Percentiles rank a stretch among this genome's conserved stretches.
Evolutionary conservation across 2,888 invertebrate genomes (phyloP).

Genomic region (Clitarchus hookeri): DNA sequence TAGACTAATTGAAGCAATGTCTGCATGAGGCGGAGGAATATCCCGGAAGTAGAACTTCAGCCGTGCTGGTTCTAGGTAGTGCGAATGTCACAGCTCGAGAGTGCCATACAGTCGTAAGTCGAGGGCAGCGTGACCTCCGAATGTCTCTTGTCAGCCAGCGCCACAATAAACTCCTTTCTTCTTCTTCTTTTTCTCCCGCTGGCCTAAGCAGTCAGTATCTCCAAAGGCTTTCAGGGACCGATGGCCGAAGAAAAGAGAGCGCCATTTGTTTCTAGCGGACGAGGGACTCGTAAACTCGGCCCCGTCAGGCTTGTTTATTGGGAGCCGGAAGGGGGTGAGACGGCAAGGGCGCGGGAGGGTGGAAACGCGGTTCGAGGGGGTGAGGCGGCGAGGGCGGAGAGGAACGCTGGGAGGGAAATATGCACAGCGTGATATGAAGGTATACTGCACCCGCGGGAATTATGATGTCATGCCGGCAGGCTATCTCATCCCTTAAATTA

Average conservation of each 20-base stretch:
- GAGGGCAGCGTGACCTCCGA: not conserved
- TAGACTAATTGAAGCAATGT: no score
- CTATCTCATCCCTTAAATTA: conserved; percentile 16
- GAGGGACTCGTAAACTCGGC: conserved; percentile 8
- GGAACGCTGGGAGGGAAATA: conserved; percentile 11
- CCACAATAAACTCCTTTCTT: not conserved
- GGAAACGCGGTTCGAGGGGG: not conserved
- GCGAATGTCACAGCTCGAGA: no score
- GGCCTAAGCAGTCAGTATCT: not conserved
- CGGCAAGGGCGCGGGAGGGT: not conserved
- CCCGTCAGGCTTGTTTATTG: conserved; percentile 10
- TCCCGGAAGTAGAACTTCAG: no score
- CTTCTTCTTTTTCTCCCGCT: not conserved
- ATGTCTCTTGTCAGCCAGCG: not conserved
- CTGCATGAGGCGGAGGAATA: no score
- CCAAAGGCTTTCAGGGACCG: conserved; percentile 7
- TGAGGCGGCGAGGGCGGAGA: not conserved
- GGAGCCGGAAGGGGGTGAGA: not conserved
- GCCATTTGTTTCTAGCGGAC: conserved; percentile 14
- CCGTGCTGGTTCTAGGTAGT: no score
- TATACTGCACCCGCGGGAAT: conserved; percentile 11
- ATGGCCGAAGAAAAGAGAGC: not conserved
- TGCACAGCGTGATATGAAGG: conserved; percentile 28
- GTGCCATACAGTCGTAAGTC: no score
- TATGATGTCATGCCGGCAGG: conserved; percentile 24